Conservation (phyloP, 1,140 invertebrate genomes). For the Drosophila kohkoa region DNA sequence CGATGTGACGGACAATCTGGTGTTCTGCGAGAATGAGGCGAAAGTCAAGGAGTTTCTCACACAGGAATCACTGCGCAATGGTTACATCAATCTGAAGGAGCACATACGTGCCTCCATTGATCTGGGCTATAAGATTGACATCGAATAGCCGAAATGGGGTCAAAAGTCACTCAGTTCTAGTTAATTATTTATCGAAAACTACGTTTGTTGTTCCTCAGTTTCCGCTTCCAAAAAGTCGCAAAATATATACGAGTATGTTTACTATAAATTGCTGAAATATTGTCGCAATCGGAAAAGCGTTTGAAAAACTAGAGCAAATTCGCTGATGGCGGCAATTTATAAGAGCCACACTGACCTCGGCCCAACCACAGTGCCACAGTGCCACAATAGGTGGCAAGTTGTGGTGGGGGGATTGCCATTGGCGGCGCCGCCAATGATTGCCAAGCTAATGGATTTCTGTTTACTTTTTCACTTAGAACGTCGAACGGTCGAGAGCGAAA, state of each 20-base stretch:
- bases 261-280: constrained; percentile 30
- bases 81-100: constrained; percentile 74
- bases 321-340: constrained; percentile 80
- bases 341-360: constrained; percentile 67
- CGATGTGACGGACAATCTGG: constrained; percentile 72
- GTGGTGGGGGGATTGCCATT: constrained; percentile 44
- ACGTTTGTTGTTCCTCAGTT: constrained; percentile 21
- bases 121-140: constrained; percentile 78
- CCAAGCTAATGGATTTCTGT: constrained; percentile 84
- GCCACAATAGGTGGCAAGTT: not conserved
- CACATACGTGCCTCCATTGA: constrained; percentile 84
- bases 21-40: constrained; percentile 72
- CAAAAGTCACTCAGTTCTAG: constrained; percentile 5
- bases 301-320: constrained; percentile 72
- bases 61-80: constrained; percentile 80
- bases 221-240: not conserved
- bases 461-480: constrained; percentile 83
- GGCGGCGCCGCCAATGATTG: constrained; percentile 81
- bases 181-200: constrained; percentile 71
- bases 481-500: constrained; percentile 46
- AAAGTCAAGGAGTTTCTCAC: constrained; percentile 76
- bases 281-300: constrained; percentile 42
- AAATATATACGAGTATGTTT: constrained; percentile 4
- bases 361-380: constrained; percentile 9
- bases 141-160: constrained; percentile 48